These are phyloP conservation scores for Paracanthobrama guichenoti DNA, from an alignment of 2,113 vertebrate genomes.

Conservation along the genomic window DNA sequence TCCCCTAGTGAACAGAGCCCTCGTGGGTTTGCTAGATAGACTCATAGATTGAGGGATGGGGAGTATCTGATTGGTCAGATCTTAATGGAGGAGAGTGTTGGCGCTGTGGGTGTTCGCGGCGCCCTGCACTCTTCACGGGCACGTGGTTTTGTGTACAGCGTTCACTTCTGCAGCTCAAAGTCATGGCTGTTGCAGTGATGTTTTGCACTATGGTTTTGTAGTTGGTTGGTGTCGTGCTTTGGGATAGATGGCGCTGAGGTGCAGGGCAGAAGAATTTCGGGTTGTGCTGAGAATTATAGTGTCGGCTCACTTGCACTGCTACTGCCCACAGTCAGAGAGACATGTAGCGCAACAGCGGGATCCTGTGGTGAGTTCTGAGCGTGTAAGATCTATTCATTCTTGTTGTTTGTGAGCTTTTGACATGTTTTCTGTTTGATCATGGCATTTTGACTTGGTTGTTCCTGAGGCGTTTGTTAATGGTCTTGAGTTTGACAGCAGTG, in stretches of 20 bases:
- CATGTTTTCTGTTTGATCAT: constrained; percentile 3
- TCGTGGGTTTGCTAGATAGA: background rate
- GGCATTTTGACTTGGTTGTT: background rate
- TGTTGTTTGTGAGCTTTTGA: constrained; percentile 12
- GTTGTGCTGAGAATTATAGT: constrained; percentile 39
- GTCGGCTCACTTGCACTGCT: background rate
- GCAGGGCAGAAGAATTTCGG: constrained; percentile 17
- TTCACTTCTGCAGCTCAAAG: background rate
- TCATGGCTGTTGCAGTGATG: constrained; percentile 8
- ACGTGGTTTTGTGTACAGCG: background rate
- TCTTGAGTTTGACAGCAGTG: constrained; percentile 16
- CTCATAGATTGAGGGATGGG: constrained; percentile 31
- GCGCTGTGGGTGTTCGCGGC: background rate
- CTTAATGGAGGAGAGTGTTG: background rate
- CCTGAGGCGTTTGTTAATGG: constrained; percentile 19
- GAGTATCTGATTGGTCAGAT: background rate
- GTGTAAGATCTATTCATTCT: background rate
- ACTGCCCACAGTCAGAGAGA: constrained; percentile 7
- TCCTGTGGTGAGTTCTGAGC: constrained; percentile 21
- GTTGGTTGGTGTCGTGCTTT: background rate
- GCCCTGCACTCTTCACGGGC: background rate
- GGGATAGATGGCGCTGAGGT: constrained; percentile 21
- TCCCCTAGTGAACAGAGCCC: constrained; percentile 13
- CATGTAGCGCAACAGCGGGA: background rate
- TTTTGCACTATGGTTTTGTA: background rate